A percentile compares a stretch with the other conserved stretches of the same genome.
phyloP scores from a whole-genome alignment of 2,888 invertebrate species.

The Drosophila pseudotalamancana region DNA sequence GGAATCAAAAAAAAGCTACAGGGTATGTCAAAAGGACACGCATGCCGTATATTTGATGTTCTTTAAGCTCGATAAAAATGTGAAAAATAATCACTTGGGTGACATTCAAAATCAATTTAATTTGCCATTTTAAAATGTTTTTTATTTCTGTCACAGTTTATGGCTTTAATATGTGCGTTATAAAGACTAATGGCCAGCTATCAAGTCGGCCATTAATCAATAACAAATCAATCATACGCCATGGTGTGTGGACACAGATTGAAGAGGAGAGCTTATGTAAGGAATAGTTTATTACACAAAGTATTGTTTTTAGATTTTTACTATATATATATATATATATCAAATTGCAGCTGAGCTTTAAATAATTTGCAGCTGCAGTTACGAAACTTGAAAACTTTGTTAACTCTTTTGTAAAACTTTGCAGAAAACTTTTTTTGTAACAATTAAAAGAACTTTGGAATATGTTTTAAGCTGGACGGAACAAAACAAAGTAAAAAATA shows the following conservation, averaged over 20 bases:
- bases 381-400: background rate
- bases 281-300: too few relatives aligned
- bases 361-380: background rate
- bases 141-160: slow-evolving; percentile 23
- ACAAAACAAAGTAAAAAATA: too few relatives aligned
- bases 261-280: too few relatives aligned
- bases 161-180: background rate
- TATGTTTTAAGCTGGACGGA: background rate
- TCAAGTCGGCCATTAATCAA: slow-evolving; percentile 30
- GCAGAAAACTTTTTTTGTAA: slow-evolving; percentile 1
- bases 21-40: too few relatives aligned
- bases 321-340: background rate
- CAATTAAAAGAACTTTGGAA: background rate
- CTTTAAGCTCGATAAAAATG: background rate
- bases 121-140: slow-evolving; percentile 11
- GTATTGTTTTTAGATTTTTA: too few relatives aligned
- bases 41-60: background rate
- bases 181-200: background rate
- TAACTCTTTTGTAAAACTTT: background rate
- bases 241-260: slow-evolving; percentile 6
- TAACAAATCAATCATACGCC: slow-evolving; percentile 49
- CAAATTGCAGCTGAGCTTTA: background rate
- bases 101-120: slow-evolving; percentile 7
- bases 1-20: too few relatives aligned
- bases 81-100: background rate